Evolutionary conservation across 2,113 vertebrate species (phyloP), one percentile per base, ranked within the genome.

Genomic region (Anarhynchus alexandrinus): DNA sequence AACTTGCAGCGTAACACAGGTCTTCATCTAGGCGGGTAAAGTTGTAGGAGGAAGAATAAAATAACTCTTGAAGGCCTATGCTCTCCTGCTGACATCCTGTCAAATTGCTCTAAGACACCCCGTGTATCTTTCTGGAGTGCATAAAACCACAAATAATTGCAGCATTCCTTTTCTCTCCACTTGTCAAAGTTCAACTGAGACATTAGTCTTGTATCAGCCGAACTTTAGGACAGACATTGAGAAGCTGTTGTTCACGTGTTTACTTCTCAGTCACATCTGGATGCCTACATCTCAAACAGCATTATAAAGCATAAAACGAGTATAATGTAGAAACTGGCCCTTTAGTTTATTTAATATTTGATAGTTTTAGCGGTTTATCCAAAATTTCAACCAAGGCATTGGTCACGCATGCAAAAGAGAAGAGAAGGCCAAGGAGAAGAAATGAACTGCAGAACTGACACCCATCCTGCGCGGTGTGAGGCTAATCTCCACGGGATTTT

Each of bases 401-500:
- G 47, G 59, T 61, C 84, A 16, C 32, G 16, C 8, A 19, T 69
- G 27, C 14, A 10, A 70, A 89, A 65, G 8, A 30, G 29, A 82
- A 67, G 22, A 69, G 52, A 65, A 86, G 11, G 47, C 22, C 38
- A 55, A 34, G 32, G 38, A 55, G 22, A 45, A 79, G 32, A 58
- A 59, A 42, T 9, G 11, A 55, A 12, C 16, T 65, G 54, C 36
- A 59, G 34, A 64, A 42, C 64, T 43, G 20, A n/a, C 7, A 4
- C 13, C 27, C 16, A 7, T 3, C n/a, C 11, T 30, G 32, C 2
- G 1, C 47, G 21, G 11, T 9, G 5, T 40, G 26, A 58, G 22
- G 30, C 27, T 34, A 2, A 29, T 22, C 30, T 52, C 65, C 18
- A 8, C 10, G 14, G 49, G 17, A 19, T 83, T 65, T 85, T 69